Evolutionary conservation across 2,797 vertebrate genomes (phyloP).

Genomic region (Tympanoctomys barrerae): DNA sequence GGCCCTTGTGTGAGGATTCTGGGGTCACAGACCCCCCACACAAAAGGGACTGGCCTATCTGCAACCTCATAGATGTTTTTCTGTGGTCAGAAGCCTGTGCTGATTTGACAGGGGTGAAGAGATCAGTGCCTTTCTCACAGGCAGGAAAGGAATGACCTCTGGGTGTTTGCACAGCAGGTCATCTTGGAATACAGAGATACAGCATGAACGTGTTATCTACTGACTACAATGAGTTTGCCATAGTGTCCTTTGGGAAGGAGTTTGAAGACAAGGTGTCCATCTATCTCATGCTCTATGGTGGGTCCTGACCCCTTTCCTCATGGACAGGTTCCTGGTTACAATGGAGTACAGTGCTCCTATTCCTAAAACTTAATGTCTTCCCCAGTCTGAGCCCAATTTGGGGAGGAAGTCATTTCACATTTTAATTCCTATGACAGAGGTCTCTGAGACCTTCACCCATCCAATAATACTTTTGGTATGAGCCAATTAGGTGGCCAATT

Average conservation of each 20-base stretch:
- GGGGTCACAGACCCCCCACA: not conserved
- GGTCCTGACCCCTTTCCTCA: fast-evolving
- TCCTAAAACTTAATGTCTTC: not conserved
- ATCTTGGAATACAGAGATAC: conserved; percentile 85
- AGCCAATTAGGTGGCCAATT: not conserved
- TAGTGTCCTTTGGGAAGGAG: conserved; percentile 89
- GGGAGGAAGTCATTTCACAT: not conserved
- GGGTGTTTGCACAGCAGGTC: not conserved
- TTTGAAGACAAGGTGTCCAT: conserved; percentile 75
- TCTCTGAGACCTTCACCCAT: not conserved
- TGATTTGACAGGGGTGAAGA: not conserved
- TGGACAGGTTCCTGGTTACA: too few species aligned
- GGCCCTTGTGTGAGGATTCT: not conserved
- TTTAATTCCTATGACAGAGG: not conserved
- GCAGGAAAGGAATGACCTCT: not conserved
- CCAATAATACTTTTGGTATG: not conserved
- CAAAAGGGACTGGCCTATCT: not conserved
- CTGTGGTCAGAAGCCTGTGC: not conserved
- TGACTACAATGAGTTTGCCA: conserved; percentile 90
- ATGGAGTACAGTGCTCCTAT: too few species aligned
- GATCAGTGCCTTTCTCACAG: not conserved
- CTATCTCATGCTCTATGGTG: conserved; percentile 91
- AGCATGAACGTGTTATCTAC: conserved; percentile 87
- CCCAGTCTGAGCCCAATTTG: not conserved
- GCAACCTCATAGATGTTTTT: not conserved